Base-by-base conservation (phyloP, 2,888 invertebrate genomes). In the Nasonia oneida region DNA sequence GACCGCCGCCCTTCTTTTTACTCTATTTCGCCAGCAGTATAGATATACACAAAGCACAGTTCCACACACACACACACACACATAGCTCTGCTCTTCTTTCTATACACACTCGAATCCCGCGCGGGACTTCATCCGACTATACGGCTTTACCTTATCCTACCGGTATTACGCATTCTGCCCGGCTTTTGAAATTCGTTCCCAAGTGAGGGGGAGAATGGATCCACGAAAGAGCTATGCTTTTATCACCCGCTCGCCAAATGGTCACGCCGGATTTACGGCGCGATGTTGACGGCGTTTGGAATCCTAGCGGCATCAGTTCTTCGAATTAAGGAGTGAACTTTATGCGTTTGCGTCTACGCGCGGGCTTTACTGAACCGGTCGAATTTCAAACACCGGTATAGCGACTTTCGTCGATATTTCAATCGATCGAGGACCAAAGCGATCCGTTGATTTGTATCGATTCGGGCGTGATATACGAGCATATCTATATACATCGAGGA, bases 111-210 rank as follows among this genome's bases (percentile, higher is more conserved):
- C 73, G 67, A 57, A 50, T 29, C 70, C 29, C 39, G 57, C 80
- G 75, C 67, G 33, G 67, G 80, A 80, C 70, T 76, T 75, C 53
- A 33, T 53, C 67, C 75, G 70, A 73, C 57, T 71, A 29, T 50
- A 39, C 75, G 84, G 64, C 57, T 84, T 67, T 61, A 57, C 47
- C 75, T 75, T 29, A 39, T 64, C 77, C 77, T 47, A 47, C 57
- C 67, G 76, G 81, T 73, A 81, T 81, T 85, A 81, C 85, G 77
- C 85, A 81, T 85, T 85, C 84, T 75, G 42, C 53, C 29, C 67
- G 73, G 78, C 85, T 81, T 81, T 78, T 67, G 39, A 85, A 85
- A 78, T 85, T 77, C 74, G 67, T 74, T 77, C 61, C 29, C n/a
- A 76, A 67, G 67, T 67, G 61, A 61, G 12, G 18, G 61, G 23